phyloP scores from a whole-genome alignment of 2,888 invertebrate genomes.

The Electrophaes corylata region DNA sequence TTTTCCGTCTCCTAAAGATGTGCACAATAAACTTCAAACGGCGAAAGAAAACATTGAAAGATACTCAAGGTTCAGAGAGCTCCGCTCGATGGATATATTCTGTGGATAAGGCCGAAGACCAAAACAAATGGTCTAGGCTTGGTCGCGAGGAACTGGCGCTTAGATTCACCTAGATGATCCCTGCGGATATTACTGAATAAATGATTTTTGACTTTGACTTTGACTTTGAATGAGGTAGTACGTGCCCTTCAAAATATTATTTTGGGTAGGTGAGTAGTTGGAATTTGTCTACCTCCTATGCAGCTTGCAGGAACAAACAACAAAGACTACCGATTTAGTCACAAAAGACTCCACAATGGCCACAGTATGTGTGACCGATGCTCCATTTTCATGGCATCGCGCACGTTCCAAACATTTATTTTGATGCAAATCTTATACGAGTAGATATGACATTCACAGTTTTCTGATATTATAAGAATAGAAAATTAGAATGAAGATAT shows the following conservation, averaged over 20 bases:
- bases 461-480: not conserved
- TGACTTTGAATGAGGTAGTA: not conserved
- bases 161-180: too few species aligned
- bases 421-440: slow-evolving; percentile 1
- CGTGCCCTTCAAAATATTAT: not conserved
- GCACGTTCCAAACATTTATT: slow-evolving; percentile 10
- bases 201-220: too few species aligned
- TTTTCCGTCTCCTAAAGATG: too few species aligned
- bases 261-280: not conserved
- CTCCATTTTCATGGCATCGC: slow-evolving; percentile 14
- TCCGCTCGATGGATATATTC: not conserved
- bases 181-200: too few species aligned
- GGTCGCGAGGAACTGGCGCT: too few species aligned
- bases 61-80: not conserved
- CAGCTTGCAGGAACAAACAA: slow-evolving; percentile 8
- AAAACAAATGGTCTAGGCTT: too few species aligned
- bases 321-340: slow-evolving; percentile 13
- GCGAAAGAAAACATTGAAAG: not conserved
- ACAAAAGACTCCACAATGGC: slow-evolving; percentile 18
- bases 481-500: not conserved
- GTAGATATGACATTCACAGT: not conserved
- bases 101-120: not conserved
- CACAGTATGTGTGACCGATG: slow-evolving; percentile 20
- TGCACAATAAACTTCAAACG: too few species aligned
- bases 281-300: slow-evolving; percentile 1